phyloP scores from a whole-genome alignment of 2,797 vertebrate genomes.

The Carapus acus region DNA sequence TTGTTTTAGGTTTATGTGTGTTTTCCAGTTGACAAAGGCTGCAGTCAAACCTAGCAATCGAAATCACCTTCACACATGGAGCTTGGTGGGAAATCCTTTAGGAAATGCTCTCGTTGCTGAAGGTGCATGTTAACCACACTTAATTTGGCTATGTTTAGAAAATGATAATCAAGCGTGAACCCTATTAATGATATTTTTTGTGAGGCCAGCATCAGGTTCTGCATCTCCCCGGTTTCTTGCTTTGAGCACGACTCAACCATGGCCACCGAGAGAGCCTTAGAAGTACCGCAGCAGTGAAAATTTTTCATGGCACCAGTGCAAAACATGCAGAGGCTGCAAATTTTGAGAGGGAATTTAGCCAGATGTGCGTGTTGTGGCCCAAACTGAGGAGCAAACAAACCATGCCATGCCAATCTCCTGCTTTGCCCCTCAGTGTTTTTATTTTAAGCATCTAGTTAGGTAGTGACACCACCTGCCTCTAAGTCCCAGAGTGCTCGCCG shows the following conservation, averaged over 20 bases:
- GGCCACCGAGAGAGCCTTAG: too few relatives aligned
- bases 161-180: constrained; percentile 34
- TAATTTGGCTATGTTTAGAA: constrained; percentile 4
- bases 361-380: too few relatives aligned
- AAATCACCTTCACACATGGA: neutral
- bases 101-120: constrained; percentile 11
- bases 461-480: constrained; percentile 39
- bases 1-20: too few relatives aligned
- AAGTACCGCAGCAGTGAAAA: too few relatives aligned
- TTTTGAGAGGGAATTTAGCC: too few relatives aligned
- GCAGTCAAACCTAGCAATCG: too few relatives aligned
- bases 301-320: too few relatives aligned
- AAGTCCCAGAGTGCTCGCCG: constrained; percentile 52
- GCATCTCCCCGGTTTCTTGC: too few relatives aligned
- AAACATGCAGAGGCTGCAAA: too few relatives aligned
- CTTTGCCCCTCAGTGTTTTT: constrained; percentile 2
- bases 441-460: constrained; percentile 31
- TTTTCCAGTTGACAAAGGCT: too few relatives aligned
- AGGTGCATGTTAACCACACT: constrained; percentile 23
- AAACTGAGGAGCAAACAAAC: neutral
- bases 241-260: too few relatives aligned
- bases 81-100: neutral
- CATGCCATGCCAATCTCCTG: constrained; percentile 17
- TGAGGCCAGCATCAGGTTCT: constrained; percentile 7
- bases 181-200: constrained; percentile 15